Percentiles rank a stretch among this genome's conserved stretches.
Conservation (phyloP, 2,797 vertebrate genomes). For the Sylvilagus floridanus region DNA sequence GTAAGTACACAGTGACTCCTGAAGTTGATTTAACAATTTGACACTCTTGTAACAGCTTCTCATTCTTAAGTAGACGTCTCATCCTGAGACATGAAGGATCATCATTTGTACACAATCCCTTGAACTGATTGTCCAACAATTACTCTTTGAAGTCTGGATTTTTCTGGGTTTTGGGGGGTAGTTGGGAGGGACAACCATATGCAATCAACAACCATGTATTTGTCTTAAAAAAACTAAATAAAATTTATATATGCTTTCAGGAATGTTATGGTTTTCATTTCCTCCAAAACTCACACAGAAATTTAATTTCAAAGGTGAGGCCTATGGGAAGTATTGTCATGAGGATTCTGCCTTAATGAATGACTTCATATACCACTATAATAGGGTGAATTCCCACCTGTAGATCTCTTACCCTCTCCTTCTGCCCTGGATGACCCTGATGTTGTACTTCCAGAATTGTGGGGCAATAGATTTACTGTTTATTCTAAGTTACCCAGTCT, state of each 20-base stretch:
- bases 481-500: neutral
- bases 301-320: neutral
- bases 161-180: too few species aligned
- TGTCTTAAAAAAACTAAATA: neutral
- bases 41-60: too few species aligned
- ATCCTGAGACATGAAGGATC: neutral
- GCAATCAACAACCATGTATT: neutral
- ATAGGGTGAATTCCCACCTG: neutral
- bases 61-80: neutral
- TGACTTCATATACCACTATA: neutral
- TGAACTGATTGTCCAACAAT: conserved; percentile 35
- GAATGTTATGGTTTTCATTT: neutral
- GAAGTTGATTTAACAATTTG: too few species aligned
- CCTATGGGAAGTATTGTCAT: neutral
- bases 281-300: neutral
- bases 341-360: neutral
- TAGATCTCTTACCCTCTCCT: neutral
- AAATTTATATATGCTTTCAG: neutral
- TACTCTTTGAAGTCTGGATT: neutral
- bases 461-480: neutral
- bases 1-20: too few species aligned
- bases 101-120: neutral
- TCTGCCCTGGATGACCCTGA: neutral
- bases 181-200: neutral
- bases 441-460: neutral